These are phyloP conservation scores for Spisula solida DNA, from an alignment of 2,888 invertebrate species.

Conservation along the genomic window DNA sequence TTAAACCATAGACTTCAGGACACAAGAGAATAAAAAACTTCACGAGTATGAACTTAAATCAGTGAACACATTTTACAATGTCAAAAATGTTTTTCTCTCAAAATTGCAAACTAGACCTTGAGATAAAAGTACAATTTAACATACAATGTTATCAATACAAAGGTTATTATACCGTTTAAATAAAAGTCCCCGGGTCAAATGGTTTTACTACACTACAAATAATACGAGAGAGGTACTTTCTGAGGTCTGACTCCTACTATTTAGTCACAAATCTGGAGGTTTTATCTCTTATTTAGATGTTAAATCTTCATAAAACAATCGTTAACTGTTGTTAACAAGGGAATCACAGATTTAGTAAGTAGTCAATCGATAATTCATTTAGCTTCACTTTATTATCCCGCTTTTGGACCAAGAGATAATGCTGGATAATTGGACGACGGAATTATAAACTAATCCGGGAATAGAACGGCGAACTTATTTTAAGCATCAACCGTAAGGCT, in stretches of 20 bases:
- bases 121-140: too few relatives aligned
- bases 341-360: constrained; percentile 12
- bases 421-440: neutral
- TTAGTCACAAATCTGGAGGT: neutral
- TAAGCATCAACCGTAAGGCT: neutral
- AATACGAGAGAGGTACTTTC: neutral
- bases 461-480: constrained; percentile 18
- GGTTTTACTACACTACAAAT: neutral
- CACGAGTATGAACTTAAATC: too few relatives aligned
- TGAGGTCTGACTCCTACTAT: neutral
- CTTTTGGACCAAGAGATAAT: constrained; percentile 15
- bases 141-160: too few relatives aligned
- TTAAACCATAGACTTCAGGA: too few relatives aligned
- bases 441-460: constrained; percentile 17
- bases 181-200: neutral
- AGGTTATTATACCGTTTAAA: neutral
- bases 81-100: too few relatives aligned
- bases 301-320: neutral
- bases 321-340: constrained; percentile 18
- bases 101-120: too few relatives aligned
- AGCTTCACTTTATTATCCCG: constrained; percentile 17
- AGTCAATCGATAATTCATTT: constrained; percentile 24
- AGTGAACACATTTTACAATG: too few relatives aligned
- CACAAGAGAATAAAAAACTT: too few relatives aligned
- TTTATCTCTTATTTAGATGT: constrained; percentile 13